Evolutionary conservation across 2,888 invertebrate genomes (phyloP).

Genomic region (Drosophila trichaetosa): DNA sequence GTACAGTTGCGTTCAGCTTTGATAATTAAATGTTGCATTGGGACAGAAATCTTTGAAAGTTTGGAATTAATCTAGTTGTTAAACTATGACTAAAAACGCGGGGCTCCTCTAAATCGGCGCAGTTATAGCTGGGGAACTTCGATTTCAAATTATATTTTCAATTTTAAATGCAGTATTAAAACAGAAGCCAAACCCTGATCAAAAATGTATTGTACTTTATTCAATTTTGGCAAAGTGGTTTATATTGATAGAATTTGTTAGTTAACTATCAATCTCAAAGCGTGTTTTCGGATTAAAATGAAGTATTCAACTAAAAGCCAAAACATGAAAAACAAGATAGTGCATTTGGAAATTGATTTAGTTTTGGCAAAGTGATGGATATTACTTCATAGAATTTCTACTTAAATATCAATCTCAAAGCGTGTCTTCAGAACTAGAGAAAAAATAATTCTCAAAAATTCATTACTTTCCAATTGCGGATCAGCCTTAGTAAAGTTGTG

Average conservation of each 20-base stretch:
- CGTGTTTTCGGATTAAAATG: background rate
- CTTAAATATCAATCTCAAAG: background rate
- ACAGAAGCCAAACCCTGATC: too few species aligned
- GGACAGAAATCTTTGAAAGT: background rate
- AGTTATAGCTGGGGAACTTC: too few species aligned
- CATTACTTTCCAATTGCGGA: too few species aligned
- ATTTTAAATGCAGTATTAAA: too few species aligned
- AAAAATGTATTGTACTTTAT: too few species aligned
- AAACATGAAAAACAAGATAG: background rate
- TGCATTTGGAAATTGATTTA: background rate
- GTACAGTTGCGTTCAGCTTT: constrained; percentile 4
- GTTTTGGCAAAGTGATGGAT: background rate
- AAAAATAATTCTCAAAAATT: background rate
- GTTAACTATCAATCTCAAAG: too few species aligned
- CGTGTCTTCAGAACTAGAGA: fast-evolving
- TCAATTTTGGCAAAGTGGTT: too few species aligned
- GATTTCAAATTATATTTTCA: background rate
- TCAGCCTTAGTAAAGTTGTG: background rate
- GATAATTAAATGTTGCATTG: background rate
- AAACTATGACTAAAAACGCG: background rate
- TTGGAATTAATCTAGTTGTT: background rate
- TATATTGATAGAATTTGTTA: too few species aligned
- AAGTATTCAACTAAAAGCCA: background rate
- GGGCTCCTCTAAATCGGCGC: too few species aligned
- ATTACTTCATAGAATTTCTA: too few species aligned